These are phyloP conservation scores for Enteromius anoplus DNA, from an alignment of 2,797 vertebrate genomes.

Conservation along the genomic window DNA sequence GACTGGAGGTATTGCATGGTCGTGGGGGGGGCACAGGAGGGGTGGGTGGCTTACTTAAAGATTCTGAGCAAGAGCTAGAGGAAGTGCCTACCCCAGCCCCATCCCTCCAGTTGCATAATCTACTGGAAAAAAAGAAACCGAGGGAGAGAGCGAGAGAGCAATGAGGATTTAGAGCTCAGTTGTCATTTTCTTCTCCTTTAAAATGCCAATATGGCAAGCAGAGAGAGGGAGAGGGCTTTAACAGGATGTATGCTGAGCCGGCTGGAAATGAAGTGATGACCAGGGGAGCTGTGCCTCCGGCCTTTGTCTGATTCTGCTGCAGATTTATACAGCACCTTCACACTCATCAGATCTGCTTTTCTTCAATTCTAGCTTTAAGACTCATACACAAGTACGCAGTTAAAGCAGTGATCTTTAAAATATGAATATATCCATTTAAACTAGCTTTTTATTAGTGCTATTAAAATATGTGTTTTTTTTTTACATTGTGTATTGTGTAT, in stretches of 20 bases:
- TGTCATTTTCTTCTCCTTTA: slow-evolving; percentile 74
- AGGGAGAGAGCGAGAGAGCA: slow-evolving; percentile 64
- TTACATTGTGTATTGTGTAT: too few species aligned
- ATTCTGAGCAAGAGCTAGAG: slow-evolving; percentile 78
- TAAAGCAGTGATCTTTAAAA: not conserved
- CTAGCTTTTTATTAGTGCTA: not conserved
- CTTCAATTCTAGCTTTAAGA: not conserved
- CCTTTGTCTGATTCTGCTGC: slow-evolving; percentile 26
- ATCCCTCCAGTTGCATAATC: slow-evolving; percentile 76
- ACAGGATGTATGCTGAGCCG: slow-evolving; percentile 59
- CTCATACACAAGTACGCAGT: not conserved
- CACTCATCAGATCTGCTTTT: not conserved
- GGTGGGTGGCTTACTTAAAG: slow-evolving; percentile 76
- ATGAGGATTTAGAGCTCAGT: slow-evolving; percentile 74
- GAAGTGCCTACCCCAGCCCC: slow-evolving; percentile 72
- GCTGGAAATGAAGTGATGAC: slow-evolving; percentile 58
- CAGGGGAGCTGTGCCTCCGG: slow-evolving; percentile 55
- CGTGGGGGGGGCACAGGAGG: slow-evolving; percentile 37
- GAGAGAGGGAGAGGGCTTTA: slow-evolving; percentile 59
- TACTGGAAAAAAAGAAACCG: slow-evolving; percentile 60
- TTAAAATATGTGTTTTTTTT: too few species aligned
- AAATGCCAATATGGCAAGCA: slow-evolving; percentile 67
- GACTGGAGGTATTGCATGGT: slow-evolving; percentile 50
- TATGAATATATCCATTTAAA: not conserved
- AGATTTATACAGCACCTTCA: not conserved